phyloP scores from a whole-genome alignment of 2,797 vertebrate genomes.

The Typhlichthys eigenmanni region DNA sequence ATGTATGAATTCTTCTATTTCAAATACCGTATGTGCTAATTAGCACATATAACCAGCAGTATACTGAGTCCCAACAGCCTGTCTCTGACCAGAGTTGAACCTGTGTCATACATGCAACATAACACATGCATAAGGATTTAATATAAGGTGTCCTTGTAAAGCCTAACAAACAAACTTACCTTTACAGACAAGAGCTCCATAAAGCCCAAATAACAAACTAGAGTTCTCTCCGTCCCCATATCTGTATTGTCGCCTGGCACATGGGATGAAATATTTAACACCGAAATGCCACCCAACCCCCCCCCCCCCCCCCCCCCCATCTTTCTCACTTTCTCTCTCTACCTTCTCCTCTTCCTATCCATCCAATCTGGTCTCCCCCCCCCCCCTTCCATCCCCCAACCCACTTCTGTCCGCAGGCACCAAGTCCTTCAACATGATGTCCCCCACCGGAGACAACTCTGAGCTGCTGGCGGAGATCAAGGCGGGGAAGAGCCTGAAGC shows the following conservation, averaged over 20 bases:
- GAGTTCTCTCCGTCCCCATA: conserved; percentile 24
- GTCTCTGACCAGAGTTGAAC: no score
- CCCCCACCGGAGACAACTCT: conserved; percentile 95
- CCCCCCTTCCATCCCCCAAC: conserved; percentile 6
- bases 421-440: conserved; percentile 99
- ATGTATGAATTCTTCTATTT: no score
- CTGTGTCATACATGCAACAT: no score
- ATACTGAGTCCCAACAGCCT: no score
- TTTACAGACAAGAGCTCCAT: no score
- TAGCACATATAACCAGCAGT: no score
- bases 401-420: conserved; percentile 80
- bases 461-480: conserved; percentile 98
- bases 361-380: conserved; percentile 53
- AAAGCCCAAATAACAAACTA: no score
- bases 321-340: conserved; percentile 8
- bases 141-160: no score
- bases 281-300: conserved; percentile 58
- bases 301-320: conserved; percentile 24
- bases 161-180: no score
- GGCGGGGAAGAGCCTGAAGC: conserved; percentile 94
- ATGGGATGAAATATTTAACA: conserved; percentile 71
- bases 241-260: conserved; percentile 54
- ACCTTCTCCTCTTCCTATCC: conserved; percentile 31
- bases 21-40: no score
- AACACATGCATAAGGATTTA: no score